Evolutionary conservation across 2,888 invertebrate genomes (phyloP), one percentile per base, ranked within the genome.

Genomic region (Ochropacha duplaris): DNA sequence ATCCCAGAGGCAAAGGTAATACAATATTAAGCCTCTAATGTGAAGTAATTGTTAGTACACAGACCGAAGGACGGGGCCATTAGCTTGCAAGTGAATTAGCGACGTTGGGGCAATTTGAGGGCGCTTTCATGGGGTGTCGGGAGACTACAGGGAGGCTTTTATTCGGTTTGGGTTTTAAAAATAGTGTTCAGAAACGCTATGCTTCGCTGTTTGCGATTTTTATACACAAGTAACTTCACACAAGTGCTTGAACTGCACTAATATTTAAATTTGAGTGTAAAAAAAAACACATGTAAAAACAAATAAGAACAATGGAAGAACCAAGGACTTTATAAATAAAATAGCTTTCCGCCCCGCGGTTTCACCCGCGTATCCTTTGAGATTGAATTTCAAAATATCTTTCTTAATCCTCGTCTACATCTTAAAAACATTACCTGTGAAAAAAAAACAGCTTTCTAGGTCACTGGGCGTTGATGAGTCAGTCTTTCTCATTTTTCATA

Each of bases 1-100:
- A 31, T 44, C 19, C 19, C 19, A 1, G 19, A 19, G 44, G 44
- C 9, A 12, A 52, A 31, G 31, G 31, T 52, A 34, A 52, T 24
- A 14, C 34, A 22, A 52, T 52, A 52, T 52, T 52, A 52, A 31
- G 31, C 34, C 31, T 52, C 22, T 31, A 31, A 52, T 31, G 52
- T 52, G 22, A 52, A 52, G 61, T 74, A 76, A 75, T 73, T 76
- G 78, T 81, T 77, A 67, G 78, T 77, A 83, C 74, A 82, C 78
- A 79, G 79, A 76, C 75, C 71, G 66, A 75, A 71, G 68, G 74
- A 62, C 78, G 68, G 67, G 70, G 63, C 78, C 76, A 84, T 86
- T 85, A 84, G 64, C 63, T 62, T 57, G 65, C 83, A 86, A 86
- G 70, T 71, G 72, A 81, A 80, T 86, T 84, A 84, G 70, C 69